Evolutionary conservation across 92 coral and sea anemone species (phyloP), one percentile per base, ranked within the genome.

Genomic region (Palythoa grandis): DNA sequence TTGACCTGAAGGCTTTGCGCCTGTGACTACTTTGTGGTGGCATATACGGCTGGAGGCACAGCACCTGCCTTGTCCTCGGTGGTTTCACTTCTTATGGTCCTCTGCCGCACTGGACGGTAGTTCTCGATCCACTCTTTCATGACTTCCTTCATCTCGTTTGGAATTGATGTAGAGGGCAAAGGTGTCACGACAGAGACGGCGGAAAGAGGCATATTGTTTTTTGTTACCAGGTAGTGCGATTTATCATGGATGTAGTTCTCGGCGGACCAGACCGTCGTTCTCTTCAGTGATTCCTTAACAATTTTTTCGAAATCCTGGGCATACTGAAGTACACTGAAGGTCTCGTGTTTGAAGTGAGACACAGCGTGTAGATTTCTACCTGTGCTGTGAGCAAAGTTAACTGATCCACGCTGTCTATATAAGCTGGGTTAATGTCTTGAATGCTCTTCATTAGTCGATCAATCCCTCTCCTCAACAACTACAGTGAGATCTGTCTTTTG

Each of bases 141-240:
- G 69, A 1, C 69, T 63, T 11, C n/a, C 69, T 15, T 4, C 56
- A 20, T 63, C 58, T 79, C 86, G 56, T 38, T 66, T 25, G 86
- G 73, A 52, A 87, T 79, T 54, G 53, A 22, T 29, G 35, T 73
- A 53, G 60, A 17, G 25, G 89, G 80, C 47, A 78, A 77, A 35
- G 89, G 74, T 69, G 90, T 60, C 90, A 87, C 54, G 40, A 87
- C 25, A 16, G 37, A n/a, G 24, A 67, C 73, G 16, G 78, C 86
- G 37, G 78, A 69, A 77, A 86, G 85, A 47, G 89, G 78, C 52
- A 65, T 86, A 43, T 53, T 52, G 65, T 75, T 70, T 77, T 79
- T 72, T 70, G 89, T 86, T 40, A 79, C 79, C 35, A 84, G 79
- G 78, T 86, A 86, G 69, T 86, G 66, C 60, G 86, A 87, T 68